phyloP scores from a whole-genome alignment of 2,797 vertebrate species.

The Chelon auratus region DNA sequence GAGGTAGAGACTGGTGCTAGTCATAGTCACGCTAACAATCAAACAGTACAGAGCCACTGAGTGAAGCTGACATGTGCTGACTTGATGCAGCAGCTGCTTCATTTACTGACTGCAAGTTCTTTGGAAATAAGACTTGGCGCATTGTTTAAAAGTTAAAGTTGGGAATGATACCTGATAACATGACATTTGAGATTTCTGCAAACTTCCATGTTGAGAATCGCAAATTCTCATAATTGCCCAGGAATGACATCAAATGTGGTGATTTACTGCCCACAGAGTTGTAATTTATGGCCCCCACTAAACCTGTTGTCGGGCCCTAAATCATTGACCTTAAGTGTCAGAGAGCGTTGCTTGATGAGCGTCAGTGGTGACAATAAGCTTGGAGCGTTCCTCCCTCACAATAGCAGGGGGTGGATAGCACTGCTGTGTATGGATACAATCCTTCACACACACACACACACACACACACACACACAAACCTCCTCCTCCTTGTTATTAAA shows the following conservation, averaged over 20 bases:
- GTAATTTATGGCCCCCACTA: slow-evolving; percentile 51
- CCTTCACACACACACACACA: slow-evolving; percentile 25
- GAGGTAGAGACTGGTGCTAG: neutral
- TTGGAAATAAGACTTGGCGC: neutral
- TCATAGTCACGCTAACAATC: neutral
- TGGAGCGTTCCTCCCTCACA: slow-evolving; percentile 57
- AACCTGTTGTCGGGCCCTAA: slow-evolving; percentile 63
- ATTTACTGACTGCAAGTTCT: neutral
- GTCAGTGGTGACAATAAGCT: slow-evolving; percentile 68
- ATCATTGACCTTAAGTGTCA: slow-evolving; percentile 76
- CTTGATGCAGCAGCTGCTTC: neutral
- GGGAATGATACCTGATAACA: neutral
- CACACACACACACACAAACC: slow-evolving; percentile 44
- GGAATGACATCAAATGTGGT: slow-evolving; percentile 56
- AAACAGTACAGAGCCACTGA: too few relatives aligned
- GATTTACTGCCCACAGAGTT: slow-evolving; percentile 48
- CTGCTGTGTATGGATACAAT: slow-evolving; percentile 45
- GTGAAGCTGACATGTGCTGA: neutral
- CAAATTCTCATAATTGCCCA: slow-evolving; percentile 47
- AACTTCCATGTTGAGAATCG: slow-evolving; percentile 46
- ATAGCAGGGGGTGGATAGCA: slow-evolving; percentile 47
- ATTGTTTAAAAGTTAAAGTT: neutral
- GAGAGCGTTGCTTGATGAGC: slow-evolving; percentile 56
- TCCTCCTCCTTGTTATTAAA: slow-evolving; percentile 75
- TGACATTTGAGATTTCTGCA: slow-evolving; percentile 45